Base-by-base conservation (phyloP, 2,797 vertebrate species). In the Eurystomus glaucurus region DNA sequence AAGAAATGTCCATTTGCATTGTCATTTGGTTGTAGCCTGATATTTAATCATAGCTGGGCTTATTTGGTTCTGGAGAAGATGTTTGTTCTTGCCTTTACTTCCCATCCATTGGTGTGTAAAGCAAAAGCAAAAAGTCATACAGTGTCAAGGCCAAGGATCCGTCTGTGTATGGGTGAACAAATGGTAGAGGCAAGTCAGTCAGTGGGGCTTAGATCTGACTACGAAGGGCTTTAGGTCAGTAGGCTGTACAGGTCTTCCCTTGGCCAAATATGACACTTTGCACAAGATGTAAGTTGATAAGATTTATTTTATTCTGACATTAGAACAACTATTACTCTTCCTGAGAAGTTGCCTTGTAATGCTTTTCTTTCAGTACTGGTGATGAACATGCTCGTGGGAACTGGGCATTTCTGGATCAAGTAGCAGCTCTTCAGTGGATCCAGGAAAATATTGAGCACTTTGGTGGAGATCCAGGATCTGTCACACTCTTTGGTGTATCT, bases 401-500 rank as follows among this genome's bases (percentile, higher is more conserved):
- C 98, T 99, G 98, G 98, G 99, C 98, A 0, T 98, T 98, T 85
- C 14, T 99, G 97, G 99, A 99, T 85, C 99, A 99, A 92, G 92
- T 99, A 13, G 98, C 98, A 8, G 99, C 99, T 14, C 98, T 99
- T 35, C 97, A 1, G 13, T 99, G 99, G 99, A 97, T 99, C 23
- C 98, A 99, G 90, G 97, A 98, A 77, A 99, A 99, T 45, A 99
- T 99, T 14, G 97, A 98, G 80, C 96, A 76, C 46, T 99, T 99
- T 18, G 99, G 99, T 48, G 99, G 99, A 16, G 96, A 99, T 92
- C 98, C 99, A 6, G 96, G 98, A 51, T 97, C 95, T 7, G 99
- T 99, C 91, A 99, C 99, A 9, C 96, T 99, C 39, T 99, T 99
- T 64, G 99, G 99, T 61, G 92, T 98, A 66, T 99, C 99, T n/a